Conservation (phyloP, 2,888 invertebrate genomes). For the Philopedon plagiatum region DNA sequence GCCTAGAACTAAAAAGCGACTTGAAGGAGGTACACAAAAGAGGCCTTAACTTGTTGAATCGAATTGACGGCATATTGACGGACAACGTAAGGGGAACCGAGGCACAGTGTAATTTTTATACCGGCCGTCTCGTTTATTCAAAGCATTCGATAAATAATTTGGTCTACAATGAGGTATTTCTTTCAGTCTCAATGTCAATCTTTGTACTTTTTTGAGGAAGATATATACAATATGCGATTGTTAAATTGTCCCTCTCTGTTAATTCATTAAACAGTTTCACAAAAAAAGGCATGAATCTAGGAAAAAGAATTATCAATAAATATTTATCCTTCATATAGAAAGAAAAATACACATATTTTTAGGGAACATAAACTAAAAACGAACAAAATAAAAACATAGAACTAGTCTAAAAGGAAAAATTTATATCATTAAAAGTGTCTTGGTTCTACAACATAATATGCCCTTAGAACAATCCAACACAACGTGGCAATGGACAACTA, state of each 20-base stretch:
- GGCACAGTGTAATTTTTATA: conserved; percentile 58
- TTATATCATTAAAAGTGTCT: neutral
- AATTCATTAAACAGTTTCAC: neutral
- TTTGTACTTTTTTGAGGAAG: conserved; percentile 37
- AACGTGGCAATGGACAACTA: conserved; percentile 52
- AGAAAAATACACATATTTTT: no score
- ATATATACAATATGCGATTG: conserved; percentile 21
- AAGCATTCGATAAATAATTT: conserved; percentile 59
- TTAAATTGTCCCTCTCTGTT: conserved; percentile 37
- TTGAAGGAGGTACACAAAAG: conserved; percentile 34
- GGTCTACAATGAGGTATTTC: conserved; percentile 56
- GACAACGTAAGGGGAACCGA: conserved; percentile 41
- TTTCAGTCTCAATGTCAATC: conserved; percentile 49
- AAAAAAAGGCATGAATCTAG: no score
- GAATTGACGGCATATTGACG: conserved; percentile 51
- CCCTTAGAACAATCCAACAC: neutral
- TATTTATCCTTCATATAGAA: no score
- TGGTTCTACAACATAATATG: conserved; percentile 6
- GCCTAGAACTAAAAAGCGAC: conserved; percentile 37
- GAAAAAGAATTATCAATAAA: no score
- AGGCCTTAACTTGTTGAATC: conserved; percentile 45
- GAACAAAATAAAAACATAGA: no score
- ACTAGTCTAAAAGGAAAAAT: no score
- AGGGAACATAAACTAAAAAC: no score
- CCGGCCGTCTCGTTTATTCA: conserved; percentile 57